These are phyloP conservation scores for Montipora capitata DNA, from an alignment of 92 coral and sea anemone species.

Conservation along the genomic window DNA sequence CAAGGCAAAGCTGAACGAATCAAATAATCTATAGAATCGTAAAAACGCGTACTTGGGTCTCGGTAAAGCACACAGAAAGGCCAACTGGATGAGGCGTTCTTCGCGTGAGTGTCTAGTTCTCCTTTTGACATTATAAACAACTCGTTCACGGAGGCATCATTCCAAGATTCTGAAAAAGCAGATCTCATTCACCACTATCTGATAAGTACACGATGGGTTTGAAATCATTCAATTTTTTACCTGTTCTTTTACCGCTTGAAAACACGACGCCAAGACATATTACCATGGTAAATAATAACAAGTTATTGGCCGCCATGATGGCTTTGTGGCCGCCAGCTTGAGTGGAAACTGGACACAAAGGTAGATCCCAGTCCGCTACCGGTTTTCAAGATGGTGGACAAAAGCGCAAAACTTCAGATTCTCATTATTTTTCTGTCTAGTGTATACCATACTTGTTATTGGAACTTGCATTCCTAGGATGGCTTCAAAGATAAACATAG, in stretches of 20 bases:
- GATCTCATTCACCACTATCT: too few species aligned
- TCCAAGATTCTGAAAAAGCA: not conserved
- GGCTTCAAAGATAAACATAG: not conserved
- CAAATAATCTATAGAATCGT: not conserved
- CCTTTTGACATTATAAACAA: constrained; percentile 38
- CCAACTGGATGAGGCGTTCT: constrained; percentile 71
- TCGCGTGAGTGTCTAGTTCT: constrained; percentile 62
- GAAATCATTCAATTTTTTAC: too few species aligned
- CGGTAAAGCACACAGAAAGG: constrained; percentile 74
- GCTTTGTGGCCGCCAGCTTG: not conserved
- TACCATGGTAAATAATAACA: constrained; percentile 41
- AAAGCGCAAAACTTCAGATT: too few species aligned
- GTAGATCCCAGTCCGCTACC: not conserved
- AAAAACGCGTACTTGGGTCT: constrained; percentile 48
- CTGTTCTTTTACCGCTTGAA: not conserved
- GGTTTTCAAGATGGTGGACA: constrained; percentile 1
- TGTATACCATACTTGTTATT: not conserved
- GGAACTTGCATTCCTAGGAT: not conserved
- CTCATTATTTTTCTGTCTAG: not conserved
- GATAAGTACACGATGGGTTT: too few species aligned
- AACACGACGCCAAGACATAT: constrained; percentile 2
- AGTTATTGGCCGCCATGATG: constrained; percentile 63
- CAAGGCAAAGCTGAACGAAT: too few species aligned
- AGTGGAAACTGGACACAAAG: constrained; percentile 33
- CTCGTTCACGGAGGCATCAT: constrained; percentile 25